Conservation (phyloP, 2,797 vertebrate species). For the Tragopan temminckii region DNA sequence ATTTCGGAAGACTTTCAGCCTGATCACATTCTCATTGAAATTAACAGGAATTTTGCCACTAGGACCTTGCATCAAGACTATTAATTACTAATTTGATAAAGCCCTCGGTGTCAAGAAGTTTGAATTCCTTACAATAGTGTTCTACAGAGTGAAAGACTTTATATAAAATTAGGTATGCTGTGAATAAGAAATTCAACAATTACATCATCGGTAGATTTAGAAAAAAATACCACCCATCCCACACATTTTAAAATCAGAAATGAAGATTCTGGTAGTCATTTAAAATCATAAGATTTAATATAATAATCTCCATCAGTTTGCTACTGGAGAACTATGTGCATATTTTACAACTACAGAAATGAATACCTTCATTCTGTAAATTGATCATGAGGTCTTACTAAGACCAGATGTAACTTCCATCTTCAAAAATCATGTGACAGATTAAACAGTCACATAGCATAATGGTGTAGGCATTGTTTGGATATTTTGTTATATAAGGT, state of each 20-base stretch:
- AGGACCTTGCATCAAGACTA: background rate
- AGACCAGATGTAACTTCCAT: background rate
- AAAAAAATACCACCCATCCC: background rate
- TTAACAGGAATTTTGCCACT: background rate
- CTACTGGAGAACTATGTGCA: background rate
- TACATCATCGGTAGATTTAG: background rate
- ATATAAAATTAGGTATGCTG: background rate
- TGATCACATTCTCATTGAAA: background rate
- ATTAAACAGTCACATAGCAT: background rate
- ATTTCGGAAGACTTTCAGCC: constrained; percentile 32
- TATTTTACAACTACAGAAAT: background rate
- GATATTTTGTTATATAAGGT: background rate
- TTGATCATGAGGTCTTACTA: background rate
- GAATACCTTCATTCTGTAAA: background rate
- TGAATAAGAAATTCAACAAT: background rate
- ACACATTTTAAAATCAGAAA: background rate
- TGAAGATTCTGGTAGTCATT: background rate
- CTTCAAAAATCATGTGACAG: background rate
- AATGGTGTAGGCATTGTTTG: background rate
- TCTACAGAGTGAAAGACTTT: background rate
- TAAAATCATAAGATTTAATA: background rate
- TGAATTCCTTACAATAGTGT: background rate
- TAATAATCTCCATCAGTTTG: background rate
- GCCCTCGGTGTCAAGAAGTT: background rate
- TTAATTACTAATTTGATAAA: constrained; percentile 32